These are phyloP conservation scores for Crotophaga sulcirostris DNA, from an alignment of 2,113 vertebrate genomes.

Conservation along the genomic window DNA sequence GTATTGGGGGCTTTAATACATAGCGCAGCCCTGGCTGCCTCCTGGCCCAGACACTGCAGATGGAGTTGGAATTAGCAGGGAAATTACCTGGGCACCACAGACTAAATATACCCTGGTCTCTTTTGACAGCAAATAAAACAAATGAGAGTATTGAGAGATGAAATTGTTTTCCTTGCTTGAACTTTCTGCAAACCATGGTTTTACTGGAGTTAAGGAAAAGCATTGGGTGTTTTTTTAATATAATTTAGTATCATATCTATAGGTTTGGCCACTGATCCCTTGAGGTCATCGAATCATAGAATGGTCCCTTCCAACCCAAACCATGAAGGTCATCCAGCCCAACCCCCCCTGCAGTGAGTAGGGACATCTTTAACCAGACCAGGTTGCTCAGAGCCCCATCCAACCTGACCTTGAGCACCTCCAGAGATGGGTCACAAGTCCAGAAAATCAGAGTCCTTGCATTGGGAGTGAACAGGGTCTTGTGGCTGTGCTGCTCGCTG, in stretches of 20 bases:
- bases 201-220: not conserved
- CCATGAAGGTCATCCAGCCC: too few species aligned
- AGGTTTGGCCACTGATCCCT: not conserved
- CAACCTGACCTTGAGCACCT: too few species aligned
- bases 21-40: not conserved
- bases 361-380: too few species aligned
- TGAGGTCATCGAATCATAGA: too few species aligned
- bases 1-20: rapidly evolving
- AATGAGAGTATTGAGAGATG: rapidly evolving
- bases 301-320: too few species aligned
- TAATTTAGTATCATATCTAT: not conserved
- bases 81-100: not conserved
- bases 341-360: too few species aligned
- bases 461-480: not conserved
- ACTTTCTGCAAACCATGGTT: not conserved
- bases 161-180: not conserved
- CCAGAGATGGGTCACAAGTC: too few species aligned
- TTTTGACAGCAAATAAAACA: not conserved
- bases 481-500: rapidly evolving
- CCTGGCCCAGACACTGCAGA: not conserved
- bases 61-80: too few species aligned
- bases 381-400: too few species aligned
- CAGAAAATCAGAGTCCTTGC: not conserved
- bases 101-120: rapidly evolving
- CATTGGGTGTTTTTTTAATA: not conserved